phyloP scores from a whole-genome alignment of 2,888 invertebrate species.

The Drosophila atroscutellata region DNA sequence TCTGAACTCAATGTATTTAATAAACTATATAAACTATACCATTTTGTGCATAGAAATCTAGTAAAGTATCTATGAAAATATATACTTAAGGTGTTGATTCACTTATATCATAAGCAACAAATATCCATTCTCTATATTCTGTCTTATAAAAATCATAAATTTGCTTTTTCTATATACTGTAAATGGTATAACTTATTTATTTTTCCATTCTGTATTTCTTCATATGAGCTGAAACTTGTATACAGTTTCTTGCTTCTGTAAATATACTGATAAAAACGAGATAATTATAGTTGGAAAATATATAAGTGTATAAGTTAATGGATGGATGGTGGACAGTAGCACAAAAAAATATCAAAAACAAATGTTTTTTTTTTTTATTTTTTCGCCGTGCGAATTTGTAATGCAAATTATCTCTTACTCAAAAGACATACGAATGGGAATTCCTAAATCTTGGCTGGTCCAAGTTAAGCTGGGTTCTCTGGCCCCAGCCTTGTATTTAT shows the following conservation, averaged over 20 bases:
- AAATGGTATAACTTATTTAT: not conserved
- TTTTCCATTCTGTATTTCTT: not conserved
- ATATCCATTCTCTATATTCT: not conserved
- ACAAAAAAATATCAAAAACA: slow-evolving; percentile 15
- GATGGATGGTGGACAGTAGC: not conserved
- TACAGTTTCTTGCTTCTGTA: not conserved
- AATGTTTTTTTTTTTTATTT: slow-evolving; percentile 15
- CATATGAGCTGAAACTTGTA: not conserved
- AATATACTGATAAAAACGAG: not conserved
- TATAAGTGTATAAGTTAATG: not conserved
- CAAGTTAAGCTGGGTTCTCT: slow-evolving; percentile 35
- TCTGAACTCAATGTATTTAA: not conserved
- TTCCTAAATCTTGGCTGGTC: slow-evolving; percentile 33
- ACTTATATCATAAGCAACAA: not conserved
- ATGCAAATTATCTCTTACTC: slow-evolving; percentile 41
- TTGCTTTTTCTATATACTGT: not conserved
- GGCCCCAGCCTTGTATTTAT: slow-evolving; percentile 39
- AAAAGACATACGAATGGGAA: slow-evolving; percentile 43
- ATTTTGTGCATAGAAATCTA: not conserved
- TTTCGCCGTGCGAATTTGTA: slow-evolving; percentile 27
- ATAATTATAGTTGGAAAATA: slow-evolving; percentile 1
- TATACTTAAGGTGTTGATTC: not conserved
- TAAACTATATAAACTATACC: not conserved
- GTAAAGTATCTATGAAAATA: not conserved
- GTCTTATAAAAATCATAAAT: not conserved